Evolutionary conservation across 2,888 invertebrate species (phyloP), one percentile per base, ranked within the genome.

Genomic region (Nymphalis urticae): DNA sequence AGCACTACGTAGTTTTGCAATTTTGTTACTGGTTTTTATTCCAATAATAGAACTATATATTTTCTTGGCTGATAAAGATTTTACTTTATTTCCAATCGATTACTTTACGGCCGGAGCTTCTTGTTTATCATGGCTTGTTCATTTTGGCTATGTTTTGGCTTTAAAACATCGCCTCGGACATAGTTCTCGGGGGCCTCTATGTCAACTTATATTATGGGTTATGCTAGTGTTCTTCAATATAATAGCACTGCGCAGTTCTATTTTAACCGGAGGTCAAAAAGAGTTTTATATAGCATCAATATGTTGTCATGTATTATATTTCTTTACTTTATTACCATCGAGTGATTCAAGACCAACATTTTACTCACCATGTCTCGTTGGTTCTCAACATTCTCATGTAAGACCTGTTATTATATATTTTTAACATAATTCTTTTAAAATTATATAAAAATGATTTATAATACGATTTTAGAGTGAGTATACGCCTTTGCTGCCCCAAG

Each of bases 81-180:
- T 90, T 74, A 80, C 86, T 65, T 86, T 95, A 69, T 93, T 93
- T 79, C 94, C 95, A 13, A 93, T 96, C 66, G 96, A 97, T 83
- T 95, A 96, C 80, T 93, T 97, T 56, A 88, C 95, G 59, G 94
- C 95, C 32, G 95, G 95, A 56, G 93, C 96, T 5, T 94, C 97
- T 82, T 95, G 95, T 74, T 85, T 97, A 60, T 93, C 96, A 60
- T 98, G 98, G 98, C 88, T 96, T 64, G 93, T 97, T 21, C 98
- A 98, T 87, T 94, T 96, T 76, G 94, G 96, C 73, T 96, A 95
- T 87, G 93, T 94, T 76, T 88, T 96, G 75, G 95, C 95, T 5
- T 85, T 97, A 66, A 95, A 95, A 76, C 94, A 93, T 76, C 92
- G 94, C 75, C 87, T 95, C 53, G 93, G 94, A 0, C 82, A 94